A percentile compares a stretch with the other conserved stretches of the same genome.
Evolutionary conservation across 2,797 vertebrate genomes (phyloP).

Genomic region (Enteromius thamalakanensis): DNA sequence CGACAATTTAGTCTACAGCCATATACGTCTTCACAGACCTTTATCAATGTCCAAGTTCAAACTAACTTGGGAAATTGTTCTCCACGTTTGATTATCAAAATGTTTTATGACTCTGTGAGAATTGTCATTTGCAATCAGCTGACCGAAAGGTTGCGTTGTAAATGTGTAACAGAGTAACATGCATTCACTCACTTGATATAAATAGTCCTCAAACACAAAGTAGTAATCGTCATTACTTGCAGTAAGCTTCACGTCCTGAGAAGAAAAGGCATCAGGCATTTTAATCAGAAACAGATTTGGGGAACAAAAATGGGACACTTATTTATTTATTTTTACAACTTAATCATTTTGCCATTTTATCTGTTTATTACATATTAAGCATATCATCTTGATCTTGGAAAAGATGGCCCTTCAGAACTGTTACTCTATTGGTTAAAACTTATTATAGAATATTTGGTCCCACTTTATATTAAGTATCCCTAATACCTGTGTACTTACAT

Average conservation of each 20-base stretch:
- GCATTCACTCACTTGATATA: conserved; percentile 88
- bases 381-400: conserved; percentile 29
- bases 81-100: background rate
- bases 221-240: conserved; percentile 99
- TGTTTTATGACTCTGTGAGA: conserved; percentile 8
- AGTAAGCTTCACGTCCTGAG: conserved; percentile 96
- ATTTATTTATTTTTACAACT: background rate
- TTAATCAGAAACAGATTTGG: background rate
- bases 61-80: conserved; percentile 3
- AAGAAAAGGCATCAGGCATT: background rate
- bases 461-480: too few relatives aligned
- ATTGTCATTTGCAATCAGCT: background rate
- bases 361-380: conserved; percentile 5
- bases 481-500: too few relatives aligned
- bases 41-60: background rate
- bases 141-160: background rate
- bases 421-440: conserved; percentile 7
- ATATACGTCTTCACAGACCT: background rate
- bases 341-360: conserved; percentile 6
- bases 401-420: background rate
- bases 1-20: conserved; percentile 22
- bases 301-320: background rate
- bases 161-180: background rate
- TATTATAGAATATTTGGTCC: conserved; percentile 12
- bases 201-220: conserved; percentile 99